A percentile compares a stretch with the other conserved stretches of the same genome.
Evolutionary conservation across 1,140 invertebrate species (phyloP).

Genomic region (Drosophila pseudoobscura): DNA sequence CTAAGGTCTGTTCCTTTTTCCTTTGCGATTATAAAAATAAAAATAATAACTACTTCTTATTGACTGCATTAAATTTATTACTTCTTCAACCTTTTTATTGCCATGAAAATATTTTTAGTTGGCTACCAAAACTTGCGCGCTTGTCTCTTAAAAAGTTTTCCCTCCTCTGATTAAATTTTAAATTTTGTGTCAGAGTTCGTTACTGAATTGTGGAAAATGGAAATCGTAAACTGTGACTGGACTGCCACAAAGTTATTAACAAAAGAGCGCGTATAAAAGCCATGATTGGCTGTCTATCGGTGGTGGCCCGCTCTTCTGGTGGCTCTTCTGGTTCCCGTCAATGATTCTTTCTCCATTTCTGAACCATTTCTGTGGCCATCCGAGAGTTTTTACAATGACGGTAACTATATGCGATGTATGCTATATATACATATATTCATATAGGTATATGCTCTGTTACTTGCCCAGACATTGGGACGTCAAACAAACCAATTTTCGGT

Average conservation of each 20-base stretch:
- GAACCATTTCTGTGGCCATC: constrained; percentile 40
- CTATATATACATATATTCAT: constrained; percentile 28
- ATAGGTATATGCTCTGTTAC: constrained; percentile 20
- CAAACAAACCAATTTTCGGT: constrained; percentile 79
- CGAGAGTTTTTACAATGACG: constrained; percentile 43
- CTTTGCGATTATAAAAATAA: too few species aligned
- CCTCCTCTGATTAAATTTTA: too few species aligned
- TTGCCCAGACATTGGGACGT: constrained; percentile 70
- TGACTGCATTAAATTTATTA: too few species aligned
- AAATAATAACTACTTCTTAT: too few species aligned
- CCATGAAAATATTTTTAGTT: too few species aligned
- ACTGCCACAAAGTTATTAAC: constrained; percentile 3
- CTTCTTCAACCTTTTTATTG: too few species aligned
- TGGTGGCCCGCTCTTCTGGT: neutral
- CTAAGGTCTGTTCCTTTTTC: too few species aligned
- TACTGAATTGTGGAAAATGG: too few species aligned
- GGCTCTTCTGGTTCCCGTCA: neutral
- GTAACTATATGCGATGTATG: constrained; percentile 40
- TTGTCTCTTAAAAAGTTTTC: too few species aligned
- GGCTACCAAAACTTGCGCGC: too few species aligned
- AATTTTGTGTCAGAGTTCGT: too few species aligned
- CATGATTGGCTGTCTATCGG: constrained; percentile 38
- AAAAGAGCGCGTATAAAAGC: neutral
- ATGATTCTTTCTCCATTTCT: constrained; percentile 11
- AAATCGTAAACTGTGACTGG: neutral